Percentiles rank a stretch among this genome's conserved stretches.
Conservation (phyloP, 2,113 vertebrate species). For the Illadopsis cleaveri region DNA sequence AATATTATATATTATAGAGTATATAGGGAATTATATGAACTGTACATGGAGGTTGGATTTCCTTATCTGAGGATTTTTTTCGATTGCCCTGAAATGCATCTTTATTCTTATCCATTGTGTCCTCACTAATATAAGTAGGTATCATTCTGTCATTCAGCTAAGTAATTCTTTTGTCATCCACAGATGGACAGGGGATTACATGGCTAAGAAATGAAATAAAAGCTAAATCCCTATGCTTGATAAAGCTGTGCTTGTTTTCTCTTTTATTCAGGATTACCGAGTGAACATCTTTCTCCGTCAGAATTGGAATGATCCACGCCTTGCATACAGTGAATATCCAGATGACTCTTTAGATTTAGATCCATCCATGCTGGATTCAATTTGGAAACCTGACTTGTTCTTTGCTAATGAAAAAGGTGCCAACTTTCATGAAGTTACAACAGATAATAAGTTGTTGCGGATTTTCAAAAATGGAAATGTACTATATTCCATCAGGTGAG, state of each 20-base stretch:
- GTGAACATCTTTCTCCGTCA: slow-evolving; percentile 98
- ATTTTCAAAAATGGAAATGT: slow-evolving; percentile 99
- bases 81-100: neutral
- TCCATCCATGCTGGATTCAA: slow-evolving; percentile 96
- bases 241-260: slow-evolving; percentile 37
- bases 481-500: slow-evolving; percentile 94
- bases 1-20: no score
- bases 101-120: neutral
- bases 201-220: slow-evolving; percentile 52
- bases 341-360: slow-evolving; percentile 97
- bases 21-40: neutral
- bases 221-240: slow-evolving; percentile 20
- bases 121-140: slow-evolving; percentile 8
- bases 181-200: slow-evolving; percentile 42
- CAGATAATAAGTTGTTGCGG: slow-evolving; percentile 93
- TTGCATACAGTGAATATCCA: slow-evolving; percentile 94
- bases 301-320: slow-evolving; percentile 95
- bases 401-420: slow-evolving; percentile 98
- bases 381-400: slow-evolving; percentile 98
- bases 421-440: slow-evolving; percentile 97
- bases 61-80: neutral
- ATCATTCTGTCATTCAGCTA: slow-evolving; percentile 18
- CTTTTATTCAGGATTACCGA: slow-evolving; percentile 86
- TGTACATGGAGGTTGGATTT: neutral
- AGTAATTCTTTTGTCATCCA: slow-evolving; percentile 51